Base-by-base conservation (phyloP, 2,797 vertebrate species). In the Silurus lanzhouensis region DNA sequence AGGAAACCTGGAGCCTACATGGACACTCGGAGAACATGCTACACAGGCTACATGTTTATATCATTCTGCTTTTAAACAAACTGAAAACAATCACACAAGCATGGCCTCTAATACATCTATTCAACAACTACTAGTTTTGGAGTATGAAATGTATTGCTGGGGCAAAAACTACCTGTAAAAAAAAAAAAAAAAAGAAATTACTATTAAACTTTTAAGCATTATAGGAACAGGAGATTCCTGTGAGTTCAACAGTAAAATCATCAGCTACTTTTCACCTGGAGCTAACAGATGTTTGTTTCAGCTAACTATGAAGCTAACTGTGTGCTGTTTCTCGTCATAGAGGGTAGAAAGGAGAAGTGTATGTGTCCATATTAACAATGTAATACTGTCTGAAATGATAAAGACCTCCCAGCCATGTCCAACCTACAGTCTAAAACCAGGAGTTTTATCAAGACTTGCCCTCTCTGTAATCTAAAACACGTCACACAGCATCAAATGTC, bases 401-500 rank as follows among this genome's bases (percentile, higher is more conserved):
- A 38, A 10, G 48, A 52, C 10, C 48, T 52, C 0, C 6, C 48
- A 52, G 48, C 48, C 48, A 52, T 1, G 48, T 27, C 52, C 25
- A 57, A 57, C 7, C n/a, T 76, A 57, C 74, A 76, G 25, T 17
- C 6, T 58, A 6, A 60, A 78, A 46, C 31, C 38, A 48, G 8
- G 15, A 14, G 44, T 20, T 52, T 70, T 70, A 70, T 82, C 66
- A 27, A 70, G 52, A 70, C 64, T 68, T 19, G 25, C 61, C 46
- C 44, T 67, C 19, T 82, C 1, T 82, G 64, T 13, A 70, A 82
- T 70, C 80, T 13, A 22, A 80, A 82, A 70, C 64, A 81, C 10
- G 48, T 52, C 64, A 82, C 19, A 13, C 55, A 55, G 38, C 48
- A 55, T 48, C 14, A 38, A n/a, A 70, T 20, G 15, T 61, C 58